phyloP scores from a whole-genome alignment of 1,140 invertebrate genomes.

The Solen grandis region DNA sequence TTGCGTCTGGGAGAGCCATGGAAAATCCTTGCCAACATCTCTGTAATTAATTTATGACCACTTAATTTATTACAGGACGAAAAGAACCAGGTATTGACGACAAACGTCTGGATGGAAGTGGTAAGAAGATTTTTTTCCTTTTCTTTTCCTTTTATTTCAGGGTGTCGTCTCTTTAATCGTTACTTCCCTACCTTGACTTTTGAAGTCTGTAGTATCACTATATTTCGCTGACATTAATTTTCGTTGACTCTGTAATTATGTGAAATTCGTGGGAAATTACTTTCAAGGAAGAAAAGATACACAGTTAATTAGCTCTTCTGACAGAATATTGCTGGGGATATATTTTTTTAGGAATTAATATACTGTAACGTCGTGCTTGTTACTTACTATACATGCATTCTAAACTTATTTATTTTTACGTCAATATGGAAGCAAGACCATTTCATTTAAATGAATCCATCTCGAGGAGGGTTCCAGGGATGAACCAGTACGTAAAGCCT shows the following conservation, averaged over 20 bases:
- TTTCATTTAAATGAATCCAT: no score
- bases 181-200: background rate
- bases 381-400: no score
- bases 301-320: no score
- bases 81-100: slow-evolving; percentile 95
- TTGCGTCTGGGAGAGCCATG: no score
- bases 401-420: no score
- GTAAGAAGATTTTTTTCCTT: slow-evolving; percentile 84
- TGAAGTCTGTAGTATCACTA: background rate
- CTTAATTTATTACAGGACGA: slow-evolving; percentile 84
- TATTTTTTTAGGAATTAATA: no score
- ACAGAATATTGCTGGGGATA: no score
- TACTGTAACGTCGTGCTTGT: no score
- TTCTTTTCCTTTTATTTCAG: background rate
- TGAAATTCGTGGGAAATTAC: background rate
- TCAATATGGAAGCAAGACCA: no score
- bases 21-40: background rate
- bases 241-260: background rate
- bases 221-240: background rate
- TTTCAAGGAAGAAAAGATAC: no score
- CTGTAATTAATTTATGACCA: background rate
- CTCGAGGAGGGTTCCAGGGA: no score
- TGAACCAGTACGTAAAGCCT: no score
- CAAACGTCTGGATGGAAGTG: slow-evolving; percentile 97
- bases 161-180: background rate